These are phyloP conservation scores for Hippocampus kuda DNA, from an alignment of 2,797 vertebrate genomes.

Conservation along the genomic window DNA sequence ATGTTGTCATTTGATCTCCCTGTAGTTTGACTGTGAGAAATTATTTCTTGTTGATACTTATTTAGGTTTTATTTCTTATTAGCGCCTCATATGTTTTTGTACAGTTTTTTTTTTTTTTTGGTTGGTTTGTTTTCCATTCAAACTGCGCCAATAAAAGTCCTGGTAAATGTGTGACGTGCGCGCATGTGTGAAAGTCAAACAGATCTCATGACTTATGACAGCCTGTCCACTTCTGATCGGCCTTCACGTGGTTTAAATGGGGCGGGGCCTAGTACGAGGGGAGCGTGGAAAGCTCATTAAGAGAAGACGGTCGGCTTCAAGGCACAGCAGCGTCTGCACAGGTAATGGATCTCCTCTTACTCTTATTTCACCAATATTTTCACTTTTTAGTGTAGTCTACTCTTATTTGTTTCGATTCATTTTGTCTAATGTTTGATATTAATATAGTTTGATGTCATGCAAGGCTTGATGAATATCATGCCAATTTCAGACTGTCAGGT, in stretches of 20 bases:
- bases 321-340: constrained; percentile 46
- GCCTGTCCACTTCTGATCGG: constrained; percentile 39
- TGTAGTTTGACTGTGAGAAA: background rate
- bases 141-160: background rate
- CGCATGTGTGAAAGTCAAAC: background rate
- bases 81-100: background rate
- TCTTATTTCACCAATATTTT: background rate
- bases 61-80: background rate
- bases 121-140: background rate
- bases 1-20: background rate
- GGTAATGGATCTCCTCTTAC: constrained; percentile 39
- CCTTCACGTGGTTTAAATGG: background rate
- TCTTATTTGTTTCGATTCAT: background rate
- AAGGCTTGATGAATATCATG: background rate
- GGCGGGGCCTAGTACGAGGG: background rate
- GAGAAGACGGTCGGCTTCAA: constrained; percentile 27
- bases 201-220: background rate
- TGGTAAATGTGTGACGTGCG: background rate
- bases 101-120: background rate
- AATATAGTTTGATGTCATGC: background rate
- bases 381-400: too few species aligned
- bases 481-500: background rate
- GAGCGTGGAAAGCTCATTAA: constrained; percentile 36
- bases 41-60: background rate
- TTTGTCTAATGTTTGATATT: background rate